These are phyloP conservation scores for Tillus elongatus DNA, from an alignment of 2,888 invertebrate species.

Conservation along the genomic window DNA sequence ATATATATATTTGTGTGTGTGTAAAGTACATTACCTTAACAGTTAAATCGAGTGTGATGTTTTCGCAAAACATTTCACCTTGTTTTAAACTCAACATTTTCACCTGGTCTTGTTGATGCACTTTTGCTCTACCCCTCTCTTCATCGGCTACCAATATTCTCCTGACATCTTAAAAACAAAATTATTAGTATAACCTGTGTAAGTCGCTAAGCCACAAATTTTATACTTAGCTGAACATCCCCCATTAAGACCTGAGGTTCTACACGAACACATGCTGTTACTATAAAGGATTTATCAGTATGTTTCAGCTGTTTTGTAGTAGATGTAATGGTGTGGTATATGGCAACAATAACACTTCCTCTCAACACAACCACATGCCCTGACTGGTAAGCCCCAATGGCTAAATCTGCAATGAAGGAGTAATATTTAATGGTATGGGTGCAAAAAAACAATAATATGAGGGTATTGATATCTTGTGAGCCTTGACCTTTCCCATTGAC, in stretches of 20 bases:
- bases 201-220: no score
- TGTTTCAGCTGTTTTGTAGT: background rate
- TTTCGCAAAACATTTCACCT: conserved; percentile 14
- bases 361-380: conserved; percentile 48
- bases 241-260: no score
- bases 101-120: conserved; percentile 6
- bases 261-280: background rate
- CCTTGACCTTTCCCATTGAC: no score
- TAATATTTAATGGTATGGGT: background rate
- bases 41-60: no score
- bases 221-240: no score
- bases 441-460: background rate
- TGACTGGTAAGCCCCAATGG: conserved; percentile 52
- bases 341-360: conserved; percentile 35
- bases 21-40: no score
- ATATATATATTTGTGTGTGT: no score
- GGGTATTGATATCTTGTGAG: no score
- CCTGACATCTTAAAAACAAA: conserved; percentile 16
- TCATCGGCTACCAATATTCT: conserved; percentile 20
- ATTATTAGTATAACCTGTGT: no score
- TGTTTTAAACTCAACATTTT: conserved; percentile 11
- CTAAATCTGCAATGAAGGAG: conserved; percentile 44
- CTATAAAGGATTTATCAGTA: background rate
- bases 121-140: conserved; percentile 16
- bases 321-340: conserved; percentile 11